These are phyloP conservation scores for Pantherophis guttatus DNA, from an alignment of 2,113 vertebrate species.

Conservation along the genomic window DNA sequence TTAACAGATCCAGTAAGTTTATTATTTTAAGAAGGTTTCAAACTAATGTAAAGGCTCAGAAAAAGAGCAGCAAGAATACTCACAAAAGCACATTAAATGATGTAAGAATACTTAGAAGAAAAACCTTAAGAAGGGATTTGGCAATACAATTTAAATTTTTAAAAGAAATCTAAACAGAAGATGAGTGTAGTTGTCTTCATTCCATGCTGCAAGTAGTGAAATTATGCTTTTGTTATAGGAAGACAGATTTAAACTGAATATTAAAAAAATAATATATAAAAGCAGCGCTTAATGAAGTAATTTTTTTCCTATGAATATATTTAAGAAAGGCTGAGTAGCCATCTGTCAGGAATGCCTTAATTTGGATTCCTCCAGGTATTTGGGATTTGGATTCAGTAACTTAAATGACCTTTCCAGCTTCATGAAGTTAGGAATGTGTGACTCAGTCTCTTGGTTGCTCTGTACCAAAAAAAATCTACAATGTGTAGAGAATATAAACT, in stretches of 20 bases:
- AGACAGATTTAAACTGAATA: neutral
- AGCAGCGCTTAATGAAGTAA: neutral
- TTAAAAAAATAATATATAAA: neutral
- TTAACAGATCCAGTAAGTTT: constrained; percentile 95
- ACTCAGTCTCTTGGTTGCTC: constrained; percentile 35
- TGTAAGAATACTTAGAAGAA: neutral
- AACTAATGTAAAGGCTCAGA: neutral
- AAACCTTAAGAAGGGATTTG: neutral
- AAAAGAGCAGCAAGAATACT: neutral
- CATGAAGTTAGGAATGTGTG: neutral
- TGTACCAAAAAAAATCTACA: neutral
- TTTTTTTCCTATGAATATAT: neutral
- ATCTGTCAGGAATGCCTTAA: neutral
- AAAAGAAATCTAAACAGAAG: neutral
- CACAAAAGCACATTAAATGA: neutral
- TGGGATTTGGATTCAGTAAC: neutral
- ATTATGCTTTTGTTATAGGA: neutral
- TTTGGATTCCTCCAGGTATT: neutral
- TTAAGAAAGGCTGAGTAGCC: neutral
- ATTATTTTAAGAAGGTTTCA: constrained; percentile 15
- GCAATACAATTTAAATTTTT: neutral
- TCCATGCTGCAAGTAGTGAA: neutral
- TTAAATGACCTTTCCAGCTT: neutral
- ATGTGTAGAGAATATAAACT: neutral
- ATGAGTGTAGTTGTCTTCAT: neutral